A percentile compares a stretch with the other conserved stretches of the same genome.
phyloP scores from a whole-genome alignment of 2,888 invertebrate species.

The Diarsia brunnea region DNA sequence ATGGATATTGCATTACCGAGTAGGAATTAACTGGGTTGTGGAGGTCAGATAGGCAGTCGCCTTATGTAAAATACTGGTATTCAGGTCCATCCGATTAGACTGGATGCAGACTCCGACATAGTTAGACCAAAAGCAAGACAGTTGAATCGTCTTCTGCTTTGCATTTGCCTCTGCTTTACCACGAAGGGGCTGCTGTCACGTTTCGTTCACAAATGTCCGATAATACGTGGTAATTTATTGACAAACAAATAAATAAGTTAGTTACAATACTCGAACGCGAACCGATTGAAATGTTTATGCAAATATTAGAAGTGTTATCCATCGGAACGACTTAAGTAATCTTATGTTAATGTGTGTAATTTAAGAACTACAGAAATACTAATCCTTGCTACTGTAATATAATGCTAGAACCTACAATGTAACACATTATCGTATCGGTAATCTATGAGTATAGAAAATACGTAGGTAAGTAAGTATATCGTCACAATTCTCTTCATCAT shows the following conservation, averaged over 20 bases:
- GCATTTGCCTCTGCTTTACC: too few species aligned
- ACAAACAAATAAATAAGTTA: conserved; percentile 43
- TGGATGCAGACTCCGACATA: background rate
- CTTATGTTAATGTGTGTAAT: conserved; percentile 35
- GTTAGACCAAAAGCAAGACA: background rate
- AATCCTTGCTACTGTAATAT: conserved; percentile 26
- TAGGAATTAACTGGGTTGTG: background rate
- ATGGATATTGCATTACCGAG: background rate
- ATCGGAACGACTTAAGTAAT: conserved; percentile 26
- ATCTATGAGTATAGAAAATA: conserved; percentile 26
- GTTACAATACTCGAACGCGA: conserved; percentile 37
- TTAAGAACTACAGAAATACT: conserved; percentile 20
- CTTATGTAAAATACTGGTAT: background rate
- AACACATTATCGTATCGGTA: conserved; percentile 20
- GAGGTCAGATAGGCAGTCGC: background rate
- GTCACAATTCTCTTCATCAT: conserved; percentile 12
- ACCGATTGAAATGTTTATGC: conserved; percentile 51
- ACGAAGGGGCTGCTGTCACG: conserved; percentile 47
- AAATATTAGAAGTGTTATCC: conserved; percentile 42
- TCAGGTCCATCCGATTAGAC: background rate
- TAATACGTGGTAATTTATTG: conserved; percentile 54
- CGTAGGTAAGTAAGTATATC: background rate
- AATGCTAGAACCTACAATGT: conserved; percentile 29
- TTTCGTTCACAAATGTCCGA: conserved; percentile 35
- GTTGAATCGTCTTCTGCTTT: background rate